These are phyloP conservation scores for Drosophila mulleri DNA, from an alignment of 2,888 invertebrate genomes.

Conservation along the genomic window DNA sequence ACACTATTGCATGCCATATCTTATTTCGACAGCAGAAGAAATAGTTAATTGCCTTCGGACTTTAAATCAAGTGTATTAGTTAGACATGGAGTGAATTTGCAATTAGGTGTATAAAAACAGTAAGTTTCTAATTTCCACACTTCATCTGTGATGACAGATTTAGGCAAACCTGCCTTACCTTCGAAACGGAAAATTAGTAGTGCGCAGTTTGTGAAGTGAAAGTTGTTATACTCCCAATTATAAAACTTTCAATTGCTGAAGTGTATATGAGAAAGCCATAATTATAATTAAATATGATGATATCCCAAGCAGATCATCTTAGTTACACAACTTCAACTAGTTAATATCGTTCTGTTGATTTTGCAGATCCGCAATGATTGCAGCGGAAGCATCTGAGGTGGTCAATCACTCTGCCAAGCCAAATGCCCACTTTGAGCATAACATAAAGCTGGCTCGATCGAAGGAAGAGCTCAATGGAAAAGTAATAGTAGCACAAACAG, in stretches of 20 bases:
- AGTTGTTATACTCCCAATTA: constrained; percentile 28
- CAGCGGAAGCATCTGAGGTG: constrained; percentile 43
- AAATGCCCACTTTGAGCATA: constrained; percentile 50
- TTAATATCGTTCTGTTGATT: constrained; percentile 1
- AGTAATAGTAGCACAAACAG: constrained; percentile 15
- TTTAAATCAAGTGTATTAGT: constrained; percentile 4
- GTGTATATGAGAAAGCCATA: not conserved
- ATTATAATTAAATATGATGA: not conserved
- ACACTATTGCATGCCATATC: constrained; percentile 24
- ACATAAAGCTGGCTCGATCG: constrained; percentile 59
- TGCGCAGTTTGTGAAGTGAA: constrained; percentile 48
- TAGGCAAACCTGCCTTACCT: not conserved
- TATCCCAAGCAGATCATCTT: not conserved
- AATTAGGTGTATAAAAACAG: constrained; percentile 1
- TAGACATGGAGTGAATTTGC: constrained; percentile 27
- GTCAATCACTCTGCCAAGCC: constrained; percentile 36
- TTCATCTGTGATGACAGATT: not conserved
- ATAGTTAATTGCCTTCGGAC: constrained; percentile 16
- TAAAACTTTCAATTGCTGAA: not conserved
- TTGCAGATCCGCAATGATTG: constrained; percentile 49
- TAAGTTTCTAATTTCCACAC: constrained; percentile 20
- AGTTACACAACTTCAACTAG: not conserved
- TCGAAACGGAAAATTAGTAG: not conserved
- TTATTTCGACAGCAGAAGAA: not conserved
- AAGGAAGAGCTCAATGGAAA: constrained; percentile 59